These are phyloP conservation scores for Hylaeus volcanicus DNA, from an alignment of 1,140 invertebrate species.

Conservation along the genomic window DNA sequence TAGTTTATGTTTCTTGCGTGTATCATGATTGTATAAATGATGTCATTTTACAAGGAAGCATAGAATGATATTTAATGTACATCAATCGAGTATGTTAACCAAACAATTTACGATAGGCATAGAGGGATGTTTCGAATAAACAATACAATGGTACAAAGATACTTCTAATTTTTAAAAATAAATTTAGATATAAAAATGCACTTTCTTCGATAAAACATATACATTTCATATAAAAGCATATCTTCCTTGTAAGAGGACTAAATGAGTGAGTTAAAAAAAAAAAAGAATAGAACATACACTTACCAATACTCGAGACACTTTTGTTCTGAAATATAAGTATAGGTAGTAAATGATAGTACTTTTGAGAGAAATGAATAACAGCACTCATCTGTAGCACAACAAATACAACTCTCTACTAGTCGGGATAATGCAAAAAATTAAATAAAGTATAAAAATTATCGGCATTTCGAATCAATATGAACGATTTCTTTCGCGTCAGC, in stretches of 20 bases:
- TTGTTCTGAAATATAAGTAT: slow-evolving; percentile 77
- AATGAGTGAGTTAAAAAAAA: slow-evolving; percentile 42
- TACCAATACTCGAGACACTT: slow-evolving; percentile 71
- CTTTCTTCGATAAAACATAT: slow-evolving; percentile 3
- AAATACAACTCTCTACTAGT: slow-evolving; percentile 51
- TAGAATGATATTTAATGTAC: slow-evolving; percentile 3
- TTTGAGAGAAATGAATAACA: slow-evolving; percentile 67
- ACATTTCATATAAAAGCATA: slow-evolving; percentile 33
- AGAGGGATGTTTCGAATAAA: not conserved
- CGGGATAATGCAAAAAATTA: slow-evolving; percentile 3
- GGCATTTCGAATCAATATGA: slow-evolving; percentile 18
- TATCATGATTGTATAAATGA: slow-evolving; percentile 30
- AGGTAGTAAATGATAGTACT: slow-evolving; percentile 69
- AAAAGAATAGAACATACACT: slow-evolving; percentile 65
- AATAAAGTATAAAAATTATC: slow-evolving; percentile 23
- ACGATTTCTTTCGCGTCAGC: not conserved
- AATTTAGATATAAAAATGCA: slow-evolving; percentile 5
- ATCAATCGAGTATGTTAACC: not conserved
- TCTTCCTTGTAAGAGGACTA: slow-evolving; percentile 67
- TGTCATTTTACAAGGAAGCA: slow-evolving; percentile 62
- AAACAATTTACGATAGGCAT: not conserved
- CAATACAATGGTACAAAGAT: slow-evolving; percentile 9
- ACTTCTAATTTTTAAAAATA: slow-evolving; percentile 3
- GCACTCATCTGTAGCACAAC: slow-evolving; percentile 65
- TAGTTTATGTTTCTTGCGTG: slow-evolving; percentile 4